A percentile compares a stretch with the other conserved stretches of the same genome.
Conservation (phyloP, 2,888 invertebrate genomes). For the Pterostichus madidus region DNA sequence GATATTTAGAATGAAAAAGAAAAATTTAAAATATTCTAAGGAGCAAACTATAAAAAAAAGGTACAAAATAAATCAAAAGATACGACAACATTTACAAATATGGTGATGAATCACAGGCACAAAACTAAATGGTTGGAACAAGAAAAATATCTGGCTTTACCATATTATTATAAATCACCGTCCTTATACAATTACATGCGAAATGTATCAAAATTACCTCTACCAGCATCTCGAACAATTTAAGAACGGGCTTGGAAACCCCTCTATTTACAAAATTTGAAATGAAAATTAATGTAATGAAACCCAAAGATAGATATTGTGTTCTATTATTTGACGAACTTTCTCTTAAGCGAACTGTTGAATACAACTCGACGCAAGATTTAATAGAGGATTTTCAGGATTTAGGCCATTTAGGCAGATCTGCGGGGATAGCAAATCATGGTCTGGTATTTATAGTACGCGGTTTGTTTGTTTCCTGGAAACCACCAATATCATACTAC, state of each 20-base stretch:
- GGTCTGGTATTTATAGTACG: conserved; percentile 3
- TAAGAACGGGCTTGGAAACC: background rate
- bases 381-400: background rate
- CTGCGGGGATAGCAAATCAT: background rate
- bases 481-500: background rate
- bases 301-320: background rate
- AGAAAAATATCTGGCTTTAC: no score
- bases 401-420: background rate
- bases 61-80: no score
- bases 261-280: background rate
- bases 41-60: no score
- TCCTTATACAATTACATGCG: no score
- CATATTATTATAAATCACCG: no score
- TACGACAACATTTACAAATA: no score
- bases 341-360: background rate
- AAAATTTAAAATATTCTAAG: no score
- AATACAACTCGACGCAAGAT: background rate
- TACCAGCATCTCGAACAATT: no score
- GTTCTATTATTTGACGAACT: conserved; percentile 4
- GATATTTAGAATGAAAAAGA: no score
- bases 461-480: background rate
- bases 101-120: no score
- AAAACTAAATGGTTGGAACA: no score
- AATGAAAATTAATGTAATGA: background rate
- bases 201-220: no score